A percentile compares a stretch with the other conserved stretches of the same genome.
These are phyloP conservation scores for Motacilla alba DNA, from an alignment of 2,113 vertebrate genomes.

Conservation along the genomic window DNA sequence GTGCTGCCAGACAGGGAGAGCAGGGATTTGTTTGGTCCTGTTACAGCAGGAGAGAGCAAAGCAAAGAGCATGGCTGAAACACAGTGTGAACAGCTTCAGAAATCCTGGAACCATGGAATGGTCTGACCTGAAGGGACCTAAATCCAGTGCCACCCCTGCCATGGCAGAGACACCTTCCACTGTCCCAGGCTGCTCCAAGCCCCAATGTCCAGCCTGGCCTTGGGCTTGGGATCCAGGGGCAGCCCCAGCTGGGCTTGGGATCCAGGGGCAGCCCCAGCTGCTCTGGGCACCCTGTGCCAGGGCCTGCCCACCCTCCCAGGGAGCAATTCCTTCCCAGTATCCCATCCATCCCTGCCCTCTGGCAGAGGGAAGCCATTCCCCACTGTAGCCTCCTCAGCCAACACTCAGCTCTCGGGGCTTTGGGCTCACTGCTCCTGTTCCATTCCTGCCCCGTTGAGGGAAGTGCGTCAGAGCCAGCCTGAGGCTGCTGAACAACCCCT, in stretches of 20 bases:
- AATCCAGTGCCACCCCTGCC: not conserved
- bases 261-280: not conserved
- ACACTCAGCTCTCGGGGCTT: not conserved
- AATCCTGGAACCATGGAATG: not conserved
- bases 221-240: not conserved
- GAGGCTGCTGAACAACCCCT: not conserved
- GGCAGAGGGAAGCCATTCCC: not conserved
- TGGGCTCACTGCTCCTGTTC: not conserved
- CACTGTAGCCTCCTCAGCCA: not conserved
- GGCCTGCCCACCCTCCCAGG: accelerated
- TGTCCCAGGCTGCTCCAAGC: accelerated
- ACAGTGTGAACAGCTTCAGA: not conserved
- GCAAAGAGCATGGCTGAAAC: not conserved
- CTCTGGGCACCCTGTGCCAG: not conserved
- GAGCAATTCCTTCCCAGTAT: not conserved
- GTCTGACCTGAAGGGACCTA: not conserved
- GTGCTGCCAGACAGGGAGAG: not conserved
- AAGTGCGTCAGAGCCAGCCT: accelerated
- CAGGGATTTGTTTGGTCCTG: not conserved
- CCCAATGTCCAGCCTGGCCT: not conserved
- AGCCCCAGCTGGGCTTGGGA: not conserved
- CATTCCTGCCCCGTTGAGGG: not conserved
- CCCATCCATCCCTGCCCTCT: accelerated
- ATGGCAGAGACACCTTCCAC: not conserved
- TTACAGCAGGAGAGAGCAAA: not conserved